Evolutionary conservation across 2,888 invertebrate species (phyloP), one percentile per base, ranked within the genome.

Genomic region (Ennomos fuscantarius): DNA sequence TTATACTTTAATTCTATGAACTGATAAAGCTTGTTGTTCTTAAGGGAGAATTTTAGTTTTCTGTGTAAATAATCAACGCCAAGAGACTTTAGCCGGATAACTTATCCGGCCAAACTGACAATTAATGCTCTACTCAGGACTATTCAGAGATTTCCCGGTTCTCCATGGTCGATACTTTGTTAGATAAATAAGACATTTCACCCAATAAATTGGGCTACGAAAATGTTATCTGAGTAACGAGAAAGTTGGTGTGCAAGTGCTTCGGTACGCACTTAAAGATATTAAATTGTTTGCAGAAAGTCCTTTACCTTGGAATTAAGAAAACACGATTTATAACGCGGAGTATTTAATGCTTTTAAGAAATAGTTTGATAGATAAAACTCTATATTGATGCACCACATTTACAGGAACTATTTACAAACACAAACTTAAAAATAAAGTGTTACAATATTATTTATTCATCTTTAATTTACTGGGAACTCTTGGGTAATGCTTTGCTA

Each of bases 131-230:
- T 51, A 41, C 41, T 32, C 46, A 41, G 5, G 81, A 79, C 80
- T 82, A 79, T 81, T 80, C 78, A 73, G 82, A 82, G 76, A 76
- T 75, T 79, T 79, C 78, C 73, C 72, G 71, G 70, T 74, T 73
- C 76, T 74, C 76, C 70, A 74, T 67, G 75, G 72, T 72, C 72
- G 76, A 78, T 78, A 77, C 69, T 79, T 78, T 64, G 58, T 65
- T 65, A 77, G 71, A 78, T 77, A 77, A 78, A 78, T 75, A 80
- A 72, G 70, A 67, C 65, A 66, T 73, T 70, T 62, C 48, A 61
- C 63, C 60, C 69, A 70, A 74, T 78, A 78, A 74, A 73, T 69
- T 73, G 67, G 66, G 63, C 66, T 63, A 66, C 68, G 68, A 70
- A 71, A 72, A 72, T 74, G 68, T 78, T 70, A 72, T 72, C 68